Evolutionary conservation across 2,888 invertebrate genomes (phyloP).

Genomic region (Oscheius sp.): DNA sequence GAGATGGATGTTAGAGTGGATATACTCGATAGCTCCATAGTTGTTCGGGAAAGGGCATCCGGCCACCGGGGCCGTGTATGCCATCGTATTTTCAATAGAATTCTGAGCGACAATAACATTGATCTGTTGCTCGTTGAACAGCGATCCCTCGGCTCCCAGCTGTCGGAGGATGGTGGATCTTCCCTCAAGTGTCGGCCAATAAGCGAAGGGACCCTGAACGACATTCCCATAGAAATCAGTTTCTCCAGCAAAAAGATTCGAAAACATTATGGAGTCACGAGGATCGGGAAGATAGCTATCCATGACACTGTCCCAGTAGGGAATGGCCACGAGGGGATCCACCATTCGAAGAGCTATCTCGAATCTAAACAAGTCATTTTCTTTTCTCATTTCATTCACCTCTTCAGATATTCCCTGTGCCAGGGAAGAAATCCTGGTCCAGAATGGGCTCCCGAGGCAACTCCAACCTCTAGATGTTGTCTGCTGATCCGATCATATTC

Average conservation of each 20-base stretch:
- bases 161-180: conserved; percentile 63
- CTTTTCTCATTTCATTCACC: conserved; percentile 24
- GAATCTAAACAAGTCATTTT: conserved; percentile 41
- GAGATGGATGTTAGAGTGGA: conserved; percentile 68
- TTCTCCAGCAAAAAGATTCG: conserved; percentile 68
- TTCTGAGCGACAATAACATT: conserved; percentile 65
- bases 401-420: conserved; percentile 66
- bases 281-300: conserved; percentile 71
- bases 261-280: conserved; percentile 70
- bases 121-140: conserved; percentile 62
- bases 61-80: conserved; percentile 66
- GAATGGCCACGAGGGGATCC: conserved; percentile 70
- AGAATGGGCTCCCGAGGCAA: conserved; percentile 65
- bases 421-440: conserved; percentile 69
- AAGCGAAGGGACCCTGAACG: conserved; percentile 67
- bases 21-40: conserved; percentile 68
- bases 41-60: conserved; percentile 69
- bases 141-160: conserved; percentile 62
- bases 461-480: conserved; percentile 63
- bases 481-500: conserved; percentile 64
- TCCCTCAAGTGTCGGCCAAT: conserved; percentile 68
- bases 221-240: conserved; percentile 63
- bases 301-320: conserved; percentile 72
- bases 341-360: conserved; percentile 69
- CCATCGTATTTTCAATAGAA: conserved; percentile 66